Base-by-base conservation (phyloP, 23 tunicate genomes). In the Aplidium turbinatum region DNA sequence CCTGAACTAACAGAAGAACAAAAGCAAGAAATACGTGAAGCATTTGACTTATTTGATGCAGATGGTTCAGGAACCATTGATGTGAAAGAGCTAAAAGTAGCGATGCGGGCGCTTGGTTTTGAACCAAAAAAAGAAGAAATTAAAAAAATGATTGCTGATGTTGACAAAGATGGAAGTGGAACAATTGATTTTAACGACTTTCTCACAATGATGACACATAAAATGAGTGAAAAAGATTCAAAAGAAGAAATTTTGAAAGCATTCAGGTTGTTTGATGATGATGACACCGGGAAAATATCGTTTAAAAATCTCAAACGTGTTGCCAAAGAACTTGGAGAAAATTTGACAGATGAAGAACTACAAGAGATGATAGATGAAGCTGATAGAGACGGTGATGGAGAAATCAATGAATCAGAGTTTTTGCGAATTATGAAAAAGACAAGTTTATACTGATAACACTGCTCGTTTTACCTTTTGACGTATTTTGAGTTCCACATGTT, bases 291-390 rank as follows among this genome's bases (percentile, higher is more conserved):
- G 2, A 95, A 83, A 79, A 95, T 95, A 13, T 95, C 99, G 0
- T 95, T 95, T 57, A 95, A 89, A 80, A 95, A 95, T 67, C 71
- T 95, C 1, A 95, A 95, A 83, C 55, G 99, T 4, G 99, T 95
- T 47, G 90, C 92, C 21, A 95, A 95, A 68, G 99, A 95, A 68
- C 79, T 95, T 9, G 92, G 92, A 47, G 99, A 95, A 68, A 95
- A 95, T 67, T 38, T 95, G 25, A 95, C 99, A 1, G 99, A 95
- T 74, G 99, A 95, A 73, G 99, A 95, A 62, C 56, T 95, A 27
- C 91, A 92, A 56, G 99, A 95, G 75, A 95, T 95, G 99, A 95
- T 95, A 31, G 99, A 95, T 63, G 99, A 95, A 70, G 99, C 99
- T n/a, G 99, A 95, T 58, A 60, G 95, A 74, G 99, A 95, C 72